These are phyloP conservation scores for Haliclona indistincta DNA, from an alignment of 37 sponge, comb jelly and placozoan genomes.

Conservation along the genomic window DNA sequence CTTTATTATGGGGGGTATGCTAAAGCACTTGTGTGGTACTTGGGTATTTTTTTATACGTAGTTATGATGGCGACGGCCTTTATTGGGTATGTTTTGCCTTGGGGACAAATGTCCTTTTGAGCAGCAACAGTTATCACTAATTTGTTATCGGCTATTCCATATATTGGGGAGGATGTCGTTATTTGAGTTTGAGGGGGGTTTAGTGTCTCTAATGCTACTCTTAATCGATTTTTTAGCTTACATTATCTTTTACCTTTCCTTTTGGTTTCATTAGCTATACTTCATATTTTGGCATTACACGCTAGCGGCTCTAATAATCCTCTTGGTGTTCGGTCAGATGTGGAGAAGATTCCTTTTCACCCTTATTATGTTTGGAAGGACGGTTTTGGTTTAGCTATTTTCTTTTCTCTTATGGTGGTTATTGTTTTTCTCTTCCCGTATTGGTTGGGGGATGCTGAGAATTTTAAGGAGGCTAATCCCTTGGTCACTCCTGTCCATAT, in stretches of 20 bases:
- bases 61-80: slow-evolving; percentile 80
- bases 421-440: slow-evolving; percentile 64
- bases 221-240: slow-evolving; percentile 80
- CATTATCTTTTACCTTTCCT: slow-evolving; percentile 87
- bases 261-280: slow-evolving; percentile 43
- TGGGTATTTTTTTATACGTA: slow-evolving; percentile 74
- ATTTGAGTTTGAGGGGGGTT: slow-evolving; percentile 70
- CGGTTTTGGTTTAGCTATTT: slow-evolving; percentile 44
- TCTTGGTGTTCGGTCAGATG: slow-evolving; percentile 50
- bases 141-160: slow-evolving; percentile 81
- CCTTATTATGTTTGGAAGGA: slow-evolving; percentile 69
- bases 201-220: slow-evolving; percentile 75
- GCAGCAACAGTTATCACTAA: slow-evolving; percentile 81
- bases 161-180: slow-evolving; percentile 77
- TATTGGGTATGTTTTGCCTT: slow-evolving; percentile 83
- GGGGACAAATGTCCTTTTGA: slow-evolving; percentile 88
- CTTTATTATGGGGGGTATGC: slow-evolving; percentile 72
- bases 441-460: slow-evolving; percentile 69
- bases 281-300: slow-evolving; percentile 74
- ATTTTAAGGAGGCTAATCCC: slow-evolving; percentile 77
- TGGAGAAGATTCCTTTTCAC: slow-evolving; percentile 74
- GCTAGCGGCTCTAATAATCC: slow-evolving; percentile 69
- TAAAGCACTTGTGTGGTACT: slow-evolving; percentile 61
- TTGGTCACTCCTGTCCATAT: slow-evolving; percentile 83
- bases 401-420: slow-evolving; percentile 25